Evolutionary conservation across 2,797 vertebrate species (phyloP), one percentile per base, ranked within the genome.

Genomic region (Gambelia wislizenii): DNA sequence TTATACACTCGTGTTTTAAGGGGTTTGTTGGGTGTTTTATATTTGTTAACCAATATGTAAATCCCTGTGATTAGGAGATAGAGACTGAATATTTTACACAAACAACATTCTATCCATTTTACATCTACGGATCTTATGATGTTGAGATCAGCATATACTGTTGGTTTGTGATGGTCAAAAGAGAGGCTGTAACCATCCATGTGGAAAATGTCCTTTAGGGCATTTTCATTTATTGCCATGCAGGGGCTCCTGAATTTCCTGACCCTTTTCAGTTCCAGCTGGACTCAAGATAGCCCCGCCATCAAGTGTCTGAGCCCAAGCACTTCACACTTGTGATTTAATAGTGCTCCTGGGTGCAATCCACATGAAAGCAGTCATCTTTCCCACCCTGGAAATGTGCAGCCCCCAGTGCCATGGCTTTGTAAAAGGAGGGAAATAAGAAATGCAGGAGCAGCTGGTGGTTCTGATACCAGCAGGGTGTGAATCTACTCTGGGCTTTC

Each of bases 211-310:
- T 9, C 77, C 33, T 79, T n/a, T 59, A 39, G 39, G 52, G 52
- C 22, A 59, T 18, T 75, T 59, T 22, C 22, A 25, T 42, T 85
- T 74, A 36, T 2, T 82, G 44, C 39, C n/a, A 59, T 76, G 84
- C 25, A 89, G 54, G 14, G 25, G 78, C n/a, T 0, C 27, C 79
- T 64, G 67, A 92, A 49, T 83, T 86, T 30, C 52, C 27, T 79
- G 86, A 88, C 49, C 92, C 89, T 64, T 88, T 61, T 7, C 20
- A 72, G 87, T 54, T 85, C n/a, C 67, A 79, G 4, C 6, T 59
- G 67, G 88, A 89, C 14, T 85, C 89, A 1, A 54, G 0, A 61
- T 0, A 8, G 0, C 54, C 84, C 12, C n/a, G 56, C 39, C 84
- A 87, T 86, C 75, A 44, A 74, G 10, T 6, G 85, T 87, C 81